Evolutionary conservation across 2,888 invertebrate species (phyloP).

Genomic region (Therioaphis trifolii): DNA sequence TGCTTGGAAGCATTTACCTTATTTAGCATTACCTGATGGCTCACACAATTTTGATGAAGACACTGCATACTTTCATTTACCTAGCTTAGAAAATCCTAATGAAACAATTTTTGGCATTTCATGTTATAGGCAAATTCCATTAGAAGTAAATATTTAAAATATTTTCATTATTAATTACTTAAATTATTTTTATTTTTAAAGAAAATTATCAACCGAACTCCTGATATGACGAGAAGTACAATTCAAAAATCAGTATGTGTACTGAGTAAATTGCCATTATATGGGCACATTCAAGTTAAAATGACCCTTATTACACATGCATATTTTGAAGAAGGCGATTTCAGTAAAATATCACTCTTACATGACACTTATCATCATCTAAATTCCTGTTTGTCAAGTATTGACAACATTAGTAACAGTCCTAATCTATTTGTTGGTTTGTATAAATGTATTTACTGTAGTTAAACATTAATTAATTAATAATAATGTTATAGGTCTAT

Average conservation of each 20-base stretch:
- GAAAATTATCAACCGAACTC: conserved; percentile 91
- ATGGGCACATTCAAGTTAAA: conserved; percentile 93
- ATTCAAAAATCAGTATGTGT: conserved; percentile 99
- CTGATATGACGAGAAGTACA: conserved; percentile 95
- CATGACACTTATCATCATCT: conserved; percentile 93
- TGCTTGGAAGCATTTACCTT: conserved; percentile 96
- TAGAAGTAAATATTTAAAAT: conserved; percentile 76
- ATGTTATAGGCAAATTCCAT: conserved; percentile 96
- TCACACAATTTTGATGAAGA: conserved; percentile 96
- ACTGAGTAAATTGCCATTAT: conserved; percentile 88
- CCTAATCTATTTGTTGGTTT: conserved; percentile 79
- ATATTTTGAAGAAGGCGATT: conserved; percentile 96
- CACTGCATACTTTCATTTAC: conserved; percentile 95
- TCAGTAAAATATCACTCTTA: conserved; percentile 85
- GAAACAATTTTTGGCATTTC: conserved; percentile 95
- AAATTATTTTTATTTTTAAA: conserved; percentile 69
- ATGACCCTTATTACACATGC: conserved; percentile 95
- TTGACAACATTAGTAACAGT: conserved; percentile 68
- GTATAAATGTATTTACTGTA: conserved; percentile 64
- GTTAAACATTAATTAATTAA: not conserved
- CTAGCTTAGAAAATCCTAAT: conserved; percentile 84
- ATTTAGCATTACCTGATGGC: conserved; percentile 95
- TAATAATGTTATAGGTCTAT: conserved; percentile 76
- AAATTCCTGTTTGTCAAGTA: conserved; percentile 81
- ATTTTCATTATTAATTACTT: conserved; percentile 37